Evolutionary conservation across 2,797 vertebrate species (phyloP).

Genomic region (Menidia menidia): DNA sequence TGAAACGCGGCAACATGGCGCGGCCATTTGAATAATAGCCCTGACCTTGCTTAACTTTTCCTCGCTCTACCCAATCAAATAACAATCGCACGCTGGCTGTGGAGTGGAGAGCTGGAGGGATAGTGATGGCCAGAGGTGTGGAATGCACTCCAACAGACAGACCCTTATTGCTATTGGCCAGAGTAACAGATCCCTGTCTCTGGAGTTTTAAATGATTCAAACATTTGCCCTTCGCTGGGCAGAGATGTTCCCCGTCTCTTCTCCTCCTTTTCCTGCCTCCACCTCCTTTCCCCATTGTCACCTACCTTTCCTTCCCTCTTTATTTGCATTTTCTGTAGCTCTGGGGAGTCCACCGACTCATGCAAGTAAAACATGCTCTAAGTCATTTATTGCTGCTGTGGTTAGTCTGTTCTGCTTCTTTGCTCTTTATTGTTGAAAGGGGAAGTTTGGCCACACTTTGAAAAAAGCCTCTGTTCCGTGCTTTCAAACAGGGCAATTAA

Average conservation of each 20-base stretch:
- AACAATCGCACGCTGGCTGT: constrained; percentile 52
- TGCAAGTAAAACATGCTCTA: not conserved
- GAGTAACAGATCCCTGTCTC: constrained; percentile 80
- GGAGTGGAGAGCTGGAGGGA: constrained; percentile 38
- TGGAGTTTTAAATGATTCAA: constrained; percentile 85
- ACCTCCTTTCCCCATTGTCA: constrained; percentile 24
- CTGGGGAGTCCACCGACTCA: not conserved
- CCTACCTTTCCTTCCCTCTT: constrained; percentile 3
- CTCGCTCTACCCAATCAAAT: not conserved
- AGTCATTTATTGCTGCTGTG: constrained; percentile 10
- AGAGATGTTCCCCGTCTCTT: constrained; percentile 63
- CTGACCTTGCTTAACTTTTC: constrained; percentile 5
- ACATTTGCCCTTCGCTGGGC: constrained; percentile 78
- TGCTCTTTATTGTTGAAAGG: not conserved
- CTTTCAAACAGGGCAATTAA: not conserved
- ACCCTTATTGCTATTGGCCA: constrained; percentile 69
- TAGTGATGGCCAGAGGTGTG: constrained; percentile 56
- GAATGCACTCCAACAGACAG: constrained; percentile 55
- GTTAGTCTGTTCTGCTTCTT: constrained; percentile 5
- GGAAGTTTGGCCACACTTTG: not conserved
- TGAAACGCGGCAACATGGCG: not conserved
- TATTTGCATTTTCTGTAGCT: constrained; percentile 19
- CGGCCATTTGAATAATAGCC: constrained; percentile 16
- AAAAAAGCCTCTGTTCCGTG: constrained; percentile 2
- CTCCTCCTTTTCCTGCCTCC: constrained; percentile 12